Conservation (phyloP, 2,888 invertebrate genomes). For the Hipparchia sbordonii region DNA sequence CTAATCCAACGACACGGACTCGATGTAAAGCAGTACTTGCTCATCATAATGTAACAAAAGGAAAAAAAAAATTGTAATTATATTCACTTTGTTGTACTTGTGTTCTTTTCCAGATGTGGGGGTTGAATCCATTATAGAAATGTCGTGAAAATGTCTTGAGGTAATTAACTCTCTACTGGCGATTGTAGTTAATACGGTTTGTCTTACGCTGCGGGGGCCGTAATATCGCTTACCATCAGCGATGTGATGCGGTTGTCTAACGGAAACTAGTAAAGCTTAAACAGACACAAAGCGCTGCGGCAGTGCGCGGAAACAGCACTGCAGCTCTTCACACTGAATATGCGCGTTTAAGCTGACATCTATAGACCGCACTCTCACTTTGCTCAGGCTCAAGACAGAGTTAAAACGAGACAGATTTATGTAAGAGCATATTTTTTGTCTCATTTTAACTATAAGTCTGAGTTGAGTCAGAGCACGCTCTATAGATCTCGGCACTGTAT, state of each 20-base stretch:
- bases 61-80: conserved; percentile 51
- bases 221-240: conserved; percentile 42
- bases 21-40: conserved; percentile 79
- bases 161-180: conserved; percentile 83
- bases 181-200: conserved; percentile 77
- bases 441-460: no score
- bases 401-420: no score
- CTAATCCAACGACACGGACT: conserved; percentile 58
- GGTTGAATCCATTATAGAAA: conserved; percentile 82
- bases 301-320: not conserved
- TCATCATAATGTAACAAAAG: conserved; percentile 49
- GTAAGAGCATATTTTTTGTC: no score
- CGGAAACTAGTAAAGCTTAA: conserved; percentile 31
- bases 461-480: no score
- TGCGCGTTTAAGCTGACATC: not conserved
- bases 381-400: no score
- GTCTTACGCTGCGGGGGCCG: conserved; percentile 61
- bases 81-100: conserved; percentile 83
- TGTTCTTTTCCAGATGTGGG: conserved; percentile 83
- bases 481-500: not conserved
- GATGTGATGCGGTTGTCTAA: conserved; percentile 53
- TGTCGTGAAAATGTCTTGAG: conserved; percentile 82
- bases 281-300: not conserved
- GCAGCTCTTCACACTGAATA: not conserved
- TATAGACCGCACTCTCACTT: no score